Evolutionary conservation across 2,888 invertebrate genomes (phyloP).

Genomic region (Eupeodes luniger): DNA sequence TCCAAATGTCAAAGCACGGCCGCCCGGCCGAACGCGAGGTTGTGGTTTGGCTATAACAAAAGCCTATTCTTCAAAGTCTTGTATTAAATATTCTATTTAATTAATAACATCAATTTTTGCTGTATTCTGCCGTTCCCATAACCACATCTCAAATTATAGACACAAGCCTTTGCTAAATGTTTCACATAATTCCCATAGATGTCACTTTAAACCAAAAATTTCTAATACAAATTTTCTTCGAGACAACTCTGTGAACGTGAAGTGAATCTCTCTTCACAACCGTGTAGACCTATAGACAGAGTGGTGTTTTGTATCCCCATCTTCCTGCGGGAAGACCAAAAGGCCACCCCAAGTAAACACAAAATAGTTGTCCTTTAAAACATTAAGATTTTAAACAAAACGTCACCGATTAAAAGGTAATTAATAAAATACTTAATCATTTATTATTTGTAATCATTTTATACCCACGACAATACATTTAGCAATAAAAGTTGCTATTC

Average conservation of each 20-base stretch:
- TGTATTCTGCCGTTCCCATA: conserved; percentile 40
- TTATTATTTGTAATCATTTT: neutral
- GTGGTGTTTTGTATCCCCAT: conserved; percentile 32
- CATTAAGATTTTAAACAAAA: neutral
- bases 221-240: conserved; percentile 51
- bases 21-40: no score
- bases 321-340: conserved; percentile 52
- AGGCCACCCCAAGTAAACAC: conserved; percentile 42
- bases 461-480: neutral
- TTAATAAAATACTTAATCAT: conserved; percentile 28
- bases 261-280: conserved; percentile 10
- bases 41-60: no score
- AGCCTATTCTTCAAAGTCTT: no score
- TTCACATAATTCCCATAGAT: conserved; percentile 42
- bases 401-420: conserved; percentile 58
- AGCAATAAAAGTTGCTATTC: conserved; percentile 30
- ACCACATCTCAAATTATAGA: conserved; percentile 11
- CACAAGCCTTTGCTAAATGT: conserved; percentile 45
- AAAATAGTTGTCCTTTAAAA: conserved; percentile 30
- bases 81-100: neutral
- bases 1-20: no score
- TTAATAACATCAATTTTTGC: conserved; percentile 4
- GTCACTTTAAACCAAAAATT: conserved; percentile 49
- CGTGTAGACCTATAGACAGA: conserved; percentile 39
- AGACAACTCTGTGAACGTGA: conserved; percentile 12